A percentile compares a stretch with the other conserved stretches of the same genome.
Evolutionary conservation across 2,113 vertebrate species (phyloP).

Genomic region (Plecturocebus donacophilus): DNA sequence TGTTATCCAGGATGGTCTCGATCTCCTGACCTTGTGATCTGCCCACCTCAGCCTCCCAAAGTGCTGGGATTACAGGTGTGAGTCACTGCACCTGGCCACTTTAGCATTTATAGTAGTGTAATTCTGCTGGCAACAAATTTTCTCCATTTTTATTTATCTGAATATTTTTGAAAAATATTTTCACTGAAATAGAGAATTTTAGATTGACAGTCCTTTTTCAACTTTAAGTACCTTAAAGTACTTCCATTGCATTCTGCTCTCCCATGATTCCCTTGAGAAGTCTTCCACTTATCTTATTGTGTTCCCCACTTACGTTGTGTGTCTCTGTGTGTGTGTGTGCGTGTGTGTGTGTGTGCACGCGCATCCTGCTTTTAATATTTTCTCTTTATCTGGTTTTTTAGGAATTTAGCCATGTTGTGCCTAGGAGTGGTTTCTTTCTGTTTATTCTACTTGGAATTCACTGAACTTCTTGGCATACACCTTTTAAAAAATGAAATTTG

Average conservation of each 20-base stretch:
- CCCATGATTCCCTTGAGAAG: neutral
- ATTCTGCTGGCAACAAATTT: neutral
- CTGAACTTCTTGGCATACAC: neutral
- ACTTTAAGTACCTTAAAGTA: neutral
- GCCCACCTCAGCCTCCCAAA: too few relatives aligned
- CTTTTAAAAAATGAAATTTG: conserved; percentile 42
- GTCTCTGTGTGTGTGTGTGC: too few relatives aligned
- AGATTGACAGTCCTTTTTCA: neutral
- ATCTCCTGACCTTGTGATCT: too few relatives aligned
- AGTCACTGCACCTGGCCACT: too few relatives aligned
- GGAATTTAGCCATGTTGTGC: neutral
- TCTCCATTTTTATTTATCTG: neutral
- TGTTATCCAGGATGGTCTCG: too few relatives aligned
- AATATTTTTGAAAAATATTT: neutral
- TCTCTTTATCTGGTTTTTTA: neutral
- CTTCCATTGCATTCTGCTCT: neutral
- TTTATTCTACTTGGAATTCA: neutral
- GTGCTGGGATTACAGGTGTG: too few relatives aligned
- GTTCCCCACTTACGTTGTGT: neutral
- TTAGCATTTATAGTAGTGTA: neutral
- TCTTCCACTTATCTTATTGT: neutral
- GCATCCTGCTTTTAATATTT: neutral
- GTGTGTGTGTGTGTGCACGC: too few relatives aligned
- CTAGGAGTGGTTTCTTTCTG: neutral
- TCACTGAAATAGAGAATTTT: neutral